Conservation (phyloP, 2,113 vertebrate species). For the Odontesthes bonariensis region DNA sequence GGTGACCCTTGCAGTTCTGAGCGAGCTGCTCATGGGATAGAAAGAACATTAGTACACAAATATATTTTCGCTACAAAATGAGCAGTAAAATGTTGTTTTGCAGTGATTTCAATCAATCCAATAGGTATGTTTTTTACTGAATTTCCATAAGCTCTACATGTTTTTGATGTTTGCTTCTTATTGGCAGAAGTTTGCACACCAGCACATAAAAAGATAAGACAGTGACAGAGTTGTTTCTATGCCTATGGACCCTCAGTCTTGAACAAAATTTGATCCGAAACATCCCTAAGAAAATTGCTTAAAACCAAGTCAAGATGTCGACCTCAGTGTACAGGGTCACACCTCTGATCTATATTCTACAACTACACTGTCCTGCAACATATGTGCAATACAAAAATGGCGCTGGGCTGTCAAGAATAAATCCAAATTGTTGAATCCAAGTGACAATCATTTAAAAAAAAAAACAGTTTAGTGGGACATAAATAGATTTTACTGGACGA, state of each 20-base stretch:
- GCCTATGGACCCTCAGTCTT: neutral
- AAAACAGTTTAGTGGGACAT: neutral
- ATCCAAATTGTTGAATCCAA: neutral
- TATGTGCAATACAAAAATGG: neutral
- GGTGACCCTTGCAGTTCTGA: neutral
- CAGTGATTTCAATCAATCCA: neutral
- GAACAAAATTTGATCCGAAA: neutral
- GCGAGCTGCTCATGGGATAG: neutral
- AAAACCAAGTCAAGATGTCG: neutral
- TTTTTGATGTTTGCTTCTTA: conserved; percentile 7
- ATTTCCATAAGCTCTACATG: neutral
- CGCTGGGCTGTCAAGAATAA: neutral
- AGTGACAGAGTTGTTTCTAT: conserved; percentile 4
- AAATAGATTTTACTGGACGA: conserved; percentile 2
- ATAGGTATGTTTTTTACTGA: neutral
- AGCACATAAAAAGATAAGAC: neutral
- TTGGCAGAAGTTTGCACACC: neutral
- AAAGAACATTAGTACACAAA: neutral
- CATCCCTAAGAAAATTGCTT: neutral
- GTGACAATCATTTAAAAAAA: neutral
- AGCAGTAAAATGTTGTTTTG: neutral
- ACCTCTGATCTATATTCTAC: neutral
- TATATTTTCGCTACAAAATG: neutral
- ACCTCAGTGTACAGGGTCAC: neutral
- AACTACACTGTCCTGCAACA: neutral